Conservation (phyloP, 2,797 vertebrate genomes). For the Peromyscus attwateri region DNA sequence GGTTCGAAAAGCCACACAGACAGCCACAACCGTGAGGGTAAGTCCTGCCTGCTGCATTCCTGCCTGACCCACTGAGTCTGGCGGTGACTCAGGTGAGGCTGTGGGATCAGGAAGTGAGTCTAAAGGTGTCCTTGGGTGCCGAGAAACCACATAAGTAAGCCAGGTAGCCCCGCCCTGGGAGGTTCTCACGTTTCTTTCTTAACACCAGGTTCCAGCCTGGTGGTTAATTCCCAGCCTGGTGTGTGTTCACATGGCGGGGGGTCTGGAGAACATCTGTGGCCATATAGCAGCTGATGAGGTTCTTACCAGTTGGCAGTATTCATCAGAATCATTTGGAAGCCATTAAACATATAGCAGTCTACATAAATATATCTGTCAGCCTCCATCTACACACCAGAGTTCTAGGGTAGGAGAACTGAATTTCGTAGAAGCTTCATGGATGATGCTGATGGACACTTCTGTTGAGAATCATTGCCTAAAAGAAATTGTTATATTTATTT, state of each 20-base stretch:
- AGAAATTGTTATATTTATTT: background rate
- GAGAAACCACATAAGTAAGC: background rate
- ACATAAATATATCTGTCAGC: background rate
- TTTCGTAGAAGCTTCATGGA: background rate
- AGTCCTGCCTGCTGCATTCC: constrained; percentile 68
- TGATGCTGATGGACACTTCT: background rate
- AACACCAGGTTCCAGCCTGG: background rate
- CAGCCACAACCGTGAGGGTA: background rate
- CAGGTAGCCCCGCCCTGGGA: constrained; percentile 68
- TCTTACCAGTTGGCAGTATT: background rate
- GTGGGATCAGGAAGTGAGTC: constrained; percentile 67
- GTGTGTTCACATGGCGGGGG: too few relatives aligned
- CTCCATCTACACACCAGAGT: background rate
- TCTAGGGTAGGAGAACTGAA: background rate
- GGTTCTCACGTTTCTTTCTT: constrained; percentile 67
- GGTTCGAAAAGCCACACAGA: constrained; percentile 49
- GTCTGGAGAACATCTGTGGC: background rate
- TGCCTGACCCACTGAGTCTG: background rate
- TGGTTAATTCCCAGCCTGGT: background rate
- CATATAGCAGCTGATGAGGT: background rate
- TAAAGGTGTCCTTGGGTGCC: constrained; percentile 22
- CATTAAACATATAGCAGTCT: background rate
- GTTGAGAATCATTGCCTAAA: background rate
- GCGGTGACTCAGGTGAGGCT: background rate
- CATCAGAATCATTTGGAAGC: background rate